These are phyloP conservation scores for Peromyscus aztecus DNA, from an alignment of 2,797 vertebrate species.

Conservation along the genomic window DNA sequence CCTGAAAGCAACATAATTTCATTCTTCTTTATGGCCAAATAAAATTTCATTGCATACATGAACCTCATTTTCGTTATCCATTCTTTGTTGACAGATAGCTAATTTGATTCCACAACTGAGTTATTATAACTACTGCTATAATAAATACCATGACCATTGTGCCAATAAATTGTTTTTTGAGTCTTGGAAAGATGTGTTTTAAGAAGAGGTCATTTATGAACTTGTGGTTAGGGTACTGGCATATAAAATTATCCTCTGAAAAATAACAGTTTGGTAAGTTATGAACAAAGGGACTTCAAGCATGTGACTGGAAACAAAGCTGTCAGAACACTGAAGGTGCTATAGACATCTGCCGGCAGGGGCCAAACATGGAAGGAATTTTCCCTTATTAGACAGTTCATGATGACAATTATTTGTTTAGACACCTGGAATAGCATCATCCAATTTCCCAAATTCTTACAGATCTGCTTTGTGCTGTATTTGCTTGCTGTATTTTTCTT, in stretches of 20 bases:
- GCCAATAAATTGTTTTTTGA: background rate
- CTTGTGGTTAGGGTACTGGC: background rate
- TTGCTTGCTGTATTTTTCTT: background rate
- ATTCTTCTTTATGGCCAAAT: background rate
- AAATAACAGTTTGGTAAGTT: background rate
- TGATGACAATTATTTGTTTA: background rate
- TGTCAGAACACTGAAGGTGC: background rate
- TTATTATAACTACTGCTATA: background rate
- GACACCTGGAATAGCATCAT: background rate
- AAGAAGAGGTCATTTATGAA: background rate
- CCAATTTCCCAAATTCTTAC: background rate
- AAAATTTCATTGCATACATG: background rate
- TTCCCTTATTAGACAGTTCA: background rate
- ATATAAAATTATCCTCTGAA: background rate
- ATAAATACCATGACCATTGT: background rate
- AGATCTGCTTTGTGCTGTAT: background rate
- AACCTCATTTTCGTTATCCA: background rate
- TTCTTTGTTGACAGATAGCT: background rate
- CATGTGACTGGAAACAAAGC: background rate
- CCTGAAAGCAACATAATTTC: background rate
- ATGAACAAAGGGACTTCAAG: background rate
- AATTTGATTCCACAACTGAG: background rate
- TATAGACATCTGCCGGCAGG: background rate
- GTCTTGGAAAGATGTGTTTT: background rate
- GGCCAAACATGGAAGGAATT: background rate